phyloP scores from a whole-genome alignment of 92 coral and sea anemone species.

The Actinernus sp. region DNA sequence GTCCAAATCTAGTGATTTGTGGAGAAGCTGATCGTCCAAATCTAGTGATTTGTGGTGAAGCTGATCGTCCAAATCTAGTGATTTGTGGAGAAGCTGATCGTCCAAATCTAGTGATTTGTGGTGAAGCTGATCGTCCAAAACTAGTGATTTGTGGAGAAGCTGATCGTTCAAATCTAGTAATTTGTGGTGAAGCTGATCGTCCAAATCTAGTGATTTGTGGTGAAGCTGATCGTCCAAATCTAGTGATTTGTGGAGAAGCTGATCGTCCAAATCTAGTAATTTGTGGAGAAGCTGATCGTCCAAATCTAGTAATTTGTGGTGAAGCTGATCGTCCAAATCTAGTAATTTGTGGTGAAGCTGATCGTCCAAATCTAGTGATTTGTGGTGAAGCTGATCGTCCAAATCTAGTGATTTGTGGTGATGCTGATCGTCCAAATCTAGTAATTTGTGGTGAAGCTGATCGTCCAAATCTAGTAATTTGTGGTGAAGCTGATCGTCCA shows the following conservation, averaged over 20 bases:
- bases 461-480: conserved; percentile 9
- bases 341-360: conserved; percentile 1
- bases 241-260: background rate
- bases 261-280: conserved; percentile 13
- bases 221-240: conserved; percentile 11
- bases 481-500: conserved; percentile 3
- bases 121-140: conserved; percentile 7
- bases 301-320: conserved; percentile 12
- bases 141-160: conserved; percentile 3
- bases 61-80: conserved; percentile 9
- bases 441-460: background rate
- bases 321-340: conserved; percentile 6
- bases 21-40: conserved; percentile 5
- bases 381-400: conserved; percentile 1
- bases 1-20: conserved; percentile 7
- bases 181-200: conserved; percentile 1
- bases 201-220: conserved; percentile 13
- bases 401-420: conserved; percentile 6
- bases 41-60: conserved; percentile 4
- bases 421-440: conserved; percentile 6
- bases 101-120: conserved; percentile 13
- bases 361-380: conserved; percentile 9
- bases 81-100: background rate
- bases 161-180: conserved; percentile 6
- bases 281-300: conserved; percentile 1